These are phyloP conservation scores for Rugalucina vietnamica DNA, from an alignment of 2,888 invertebrate species.

Conservation along the genomic window DNA sequence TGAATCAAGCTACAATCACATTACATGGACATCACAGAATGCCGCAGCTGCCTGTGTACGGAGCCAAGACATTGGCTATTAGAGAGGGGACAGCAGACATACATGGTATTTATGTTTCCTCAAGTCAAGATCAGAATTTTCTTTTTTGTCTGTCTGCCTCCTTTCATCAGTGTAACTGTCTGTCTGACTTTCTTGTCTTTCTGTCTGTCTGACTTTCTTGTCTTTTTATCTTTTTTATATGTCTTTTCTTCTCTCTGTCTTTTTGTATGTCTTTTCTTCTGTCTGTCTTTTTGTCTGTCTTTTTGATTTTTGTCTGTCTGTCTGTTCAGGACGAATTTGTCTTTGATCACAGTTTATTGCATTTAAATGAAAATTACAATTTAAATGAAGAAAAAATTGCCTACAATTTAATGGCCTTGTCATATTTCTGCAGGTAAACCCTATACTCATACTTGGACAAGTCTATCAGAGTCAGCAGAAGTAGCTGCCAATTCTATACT, in stretches of 20 bases:
- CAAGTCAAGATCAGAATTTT: neutral
- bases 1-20: constrained; percentile 72
- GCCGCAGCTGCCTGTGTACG: constrained; percentile 76
- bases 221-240: neutral
- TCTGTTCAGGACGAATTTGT: too few relatives aligned
- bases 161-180: neutral
- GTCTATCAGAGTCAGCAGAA: constrained; percentile 24
- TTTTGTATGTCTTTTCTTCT: too few relatives aligned
- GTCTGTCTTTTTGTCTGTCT: too few relatives aligned
- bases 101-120: too few relatives aligned
- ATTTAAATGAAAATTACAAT: too few relatives aligned
- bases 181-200: neutral
- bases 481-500: constrained; percentile 12
- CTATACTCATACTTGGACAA: constrained; percentile 28
- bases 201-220: neutral
- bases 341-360: too few relatives aligned
- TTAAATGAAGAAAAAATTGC: too few relatives aligned
- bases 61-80: constrained; percentile 76
- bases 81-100: constrained; percentile 77
- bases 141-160: neutral
- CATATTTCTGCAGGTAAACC: too few relatives aligned
- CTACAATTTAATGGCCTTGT: too few relatives aligned
- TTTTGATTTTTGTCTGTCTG: too few relatives aligned
- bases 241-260: too few relatives aligned
- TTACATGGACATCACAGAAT: constrained; percentile 73